Percentiles rank a stretch among this genome's conserved stretches.
These are phyloP conservation scores for Lucinisca nassula DNA, from an alignment of 2,888 invertebrate species.

Conservation along the genomic window DNA sequence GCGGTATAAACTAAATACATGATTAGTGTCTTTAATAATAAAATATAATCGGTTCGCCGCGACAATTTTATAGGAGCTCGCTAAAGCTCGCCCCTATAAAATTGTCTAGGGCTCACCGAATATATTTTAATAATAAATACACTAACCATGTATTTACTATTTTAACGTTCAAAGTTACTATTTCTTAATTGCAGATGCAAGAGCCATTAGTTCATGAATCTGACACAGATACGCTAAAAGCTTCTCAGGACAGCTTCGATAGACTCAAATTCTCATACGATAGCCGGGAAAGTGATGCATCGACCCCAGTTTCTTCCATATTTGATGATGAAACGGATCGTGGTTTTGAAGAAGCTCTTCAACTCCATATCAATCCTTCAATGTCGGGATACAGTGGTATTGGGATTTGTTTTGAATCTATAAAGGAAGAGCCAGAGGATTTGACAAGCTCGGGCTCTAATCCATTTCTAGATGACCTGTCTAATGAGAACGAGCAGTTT, in stretches of 20 bases:
- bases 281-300: conserved; percentile 45
- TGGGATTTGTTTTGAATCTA: conserved; percentile 78
- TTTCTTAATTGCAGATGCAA: conserved; percentile 33
- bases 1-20: no score
- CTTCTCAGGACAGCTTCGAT: conserved; percentile 39
- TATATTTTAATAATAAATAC: no score
- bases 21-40: no score
- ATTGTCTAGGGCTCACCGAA: no score
- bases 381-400: conserved; percentile 68
- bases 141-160: no score
- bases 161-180: no score
- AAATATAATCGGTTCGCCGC: no score
- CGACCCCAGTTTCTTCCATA: conserved; percentile 67
- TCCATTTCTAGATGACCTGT: conserved; percentile 52
- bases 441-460: conserved; percentile 68
- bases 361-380: conserved; percentile 65
- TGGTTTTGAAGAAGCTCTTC: conserved; percentile 80
- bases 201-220: conserved; percentile 62
- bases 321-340: conserved; percentile 79
- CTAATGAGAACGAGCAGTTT: conserved; percentile 68
- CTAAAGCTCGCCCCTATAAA: no score
- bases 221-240: conserved; percentile 61
- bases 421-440: conserved; percentile 79
- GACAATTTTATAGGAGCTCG: no score
- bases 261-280: conserved; percentile 10